Evolutionary conservation across 2,797 vertebrate species (phyloP), one percentile per base, ranked within the genome.

Genomic region (Lerista edwardsae): DNA sequence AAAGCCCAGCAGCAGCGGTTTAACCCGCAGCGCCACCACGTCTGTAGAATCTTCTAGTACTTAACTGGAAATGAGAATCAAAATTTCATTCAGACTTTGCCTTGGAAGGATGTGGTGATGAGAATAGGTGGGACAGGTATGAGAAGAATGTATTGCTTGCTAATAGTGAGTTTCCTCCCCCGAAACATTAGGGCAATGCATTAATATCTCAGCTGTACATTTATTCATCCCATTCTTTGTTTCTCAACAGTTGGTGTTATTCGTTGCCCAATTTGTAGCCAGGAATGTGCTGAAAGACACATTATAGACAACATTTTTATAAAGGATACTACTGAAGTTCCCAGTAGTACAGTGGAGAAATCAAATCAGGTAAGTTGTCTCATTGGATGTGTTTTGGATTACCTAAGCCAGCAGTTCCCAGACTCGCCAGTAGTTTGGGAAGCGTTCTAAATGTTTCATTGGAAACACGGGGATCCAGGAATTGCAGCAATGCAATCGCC

Each of bases 291-390:
- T 93, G 98, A 99, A 90, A 97, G 98, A 92, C 98, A 99, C 84
- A 97, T 99, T 86, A 96, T 99, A 95, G 98, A 99, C 93, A 99
- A 99, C 90, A 98, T 98, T 94, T 99, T 99, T 94, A 98, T 99
- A 88, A 99, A 99, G 89, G 99, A 99, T 94, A 98, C 98, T 27
- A 97, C 97, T 51, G 99, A 99, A 90, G 97, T 99, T 91, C 98
- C 99, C 44, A 99, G 98, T 96, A 99, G 99, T 96, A 99, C 99
- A 1, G 97, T 99, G 92, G 99, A 99, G 93, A 99, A 99, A 94
- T 98, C 97, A 91, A 98, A 97, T 94, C 98, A 99, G 98, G 99
- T 99, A 78, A 92, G 96, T 95, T 55, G 82, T 74, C 73, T 74
- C 80, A 2, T 36, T 90, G 86, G 88, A 88, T 75, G 72, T 36